Base-by-base conservation (phyloP, 2,113 vertebrate genomes). In the Proteles cristata region DNA sequence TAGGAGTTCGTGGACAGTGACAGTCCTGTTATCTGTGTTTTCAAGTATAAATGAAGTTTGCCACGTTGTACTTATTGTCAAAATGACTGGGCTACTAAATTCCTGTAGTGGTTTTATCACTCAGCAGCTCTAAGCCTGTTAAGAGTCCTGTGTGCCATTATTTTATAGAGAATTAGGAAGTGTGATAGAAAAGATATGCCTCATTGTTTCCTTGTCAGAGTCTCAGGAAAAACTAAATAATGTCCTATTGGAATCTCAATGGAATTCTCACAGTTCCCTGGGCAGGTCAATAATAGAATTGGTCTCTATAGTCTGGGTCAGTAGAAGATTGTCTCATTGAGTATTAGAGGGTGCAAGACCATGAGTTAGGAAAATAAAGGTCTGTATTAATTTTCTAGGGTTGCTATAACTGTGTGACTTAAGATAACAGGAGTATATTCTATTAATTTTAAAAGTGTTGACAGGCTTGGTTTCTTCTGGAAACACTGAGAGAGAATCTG, bases 151-250 rank as follows among this genome's bases (percentile, higher is more conserved):
- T 66, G 76, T 71, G 65, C 28, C 58, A 17, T 81, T 93, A 58
- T 80, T 88, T 68, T 43, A n/a, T 12, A 82, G 35, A 95, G 71
- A 90, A 81, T 88, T 53, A 85, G 45, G 74, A 84, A 92, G 28
- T 86, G 6, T 55, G 26, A 90, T 73, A 19, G 58, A 5, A 39
- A 92, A 94, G 19, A 19, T 0, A 68, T 25, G 15, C 3, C 16
- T 63, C 66, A 7, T 21, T 61, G 3, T 43, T 89, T 74, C 19
- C 48, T 79, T 50, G 23, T 81, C 71, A 79, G 1, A 1, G 28
- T 81, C 21, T 95, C 63, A 53, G 33, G 10, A 58, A 83, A 86
- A 69, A 28, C 31, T 25, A 48, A 69, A 33, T 28, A 48, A 92
- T 35, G 0, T n/a, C 82, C 79, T 50, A 0, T 0, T 26, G 33